These are phyloP conservation scores for Muntiacus reevesi DNA, from an alignment of 2,113 vertebrate species.

Conservation along the genomic window DNA sequence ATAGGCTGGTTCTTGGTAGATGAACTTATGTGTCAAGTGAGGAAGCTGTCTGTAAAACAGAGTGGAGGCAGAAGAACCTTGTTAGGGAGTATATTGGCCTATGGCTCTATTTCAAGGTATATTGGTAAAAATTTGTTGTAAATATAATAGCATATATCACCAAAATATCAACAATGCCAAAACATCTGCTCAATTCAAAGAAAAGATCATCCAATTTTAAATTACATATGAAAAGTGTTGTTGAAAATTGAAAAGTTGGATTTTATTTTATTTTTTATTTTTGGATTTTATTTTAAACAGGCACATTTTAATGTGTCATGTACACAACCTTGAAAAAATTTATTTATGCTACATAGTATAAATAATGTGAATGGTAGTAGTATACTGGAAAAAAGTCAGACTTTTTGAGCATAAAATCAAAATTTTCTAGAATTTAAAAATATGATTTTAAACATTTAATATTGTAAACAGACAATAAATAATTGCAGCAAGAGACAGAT, in stretches of 20 bases:
- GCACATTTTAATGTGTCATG: background rate
- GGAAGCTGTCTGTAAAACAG: background rate
- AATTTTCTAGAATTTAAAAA: background rate
- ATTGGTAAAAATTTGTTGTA: conserved; percentile 41
- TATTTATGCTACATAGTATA: background rate
- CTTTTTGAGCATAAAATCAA: background rate
- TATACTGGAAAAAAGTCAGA: background rate
- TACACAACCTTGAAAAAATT: background rate
- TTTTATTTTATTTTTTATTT: conserved; percentile 5
- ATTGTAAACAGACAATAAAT: background rate
- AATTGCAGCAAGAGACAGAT: background rate
- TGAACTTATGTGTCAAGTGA: conserved; percentile 34
- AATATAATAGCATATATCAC: background rate
- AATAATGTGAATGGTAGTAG: background rate
- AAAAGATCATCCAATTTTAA: background rate
- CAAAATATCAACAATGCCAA: background rate
- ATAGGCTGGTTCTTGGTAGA: conserved; percentile 51
- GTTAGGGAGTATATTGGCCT: background rate
- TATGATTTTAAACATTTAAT: background rate
- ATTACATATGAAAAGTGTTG: background rate
- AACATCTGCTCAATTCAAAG: background rate
- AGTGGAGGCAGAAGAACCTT: background rate
- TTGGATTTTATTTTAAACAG: background rate
- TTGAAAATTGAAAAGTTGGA: background rate
- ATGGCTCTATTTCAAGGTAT: conserved; percentile 33